These are phyloP conservation scores for Bradypodion pumilum DNA, from an alignment of 2,797 vertebrate species.

Conservation along the genomic window DNA sequence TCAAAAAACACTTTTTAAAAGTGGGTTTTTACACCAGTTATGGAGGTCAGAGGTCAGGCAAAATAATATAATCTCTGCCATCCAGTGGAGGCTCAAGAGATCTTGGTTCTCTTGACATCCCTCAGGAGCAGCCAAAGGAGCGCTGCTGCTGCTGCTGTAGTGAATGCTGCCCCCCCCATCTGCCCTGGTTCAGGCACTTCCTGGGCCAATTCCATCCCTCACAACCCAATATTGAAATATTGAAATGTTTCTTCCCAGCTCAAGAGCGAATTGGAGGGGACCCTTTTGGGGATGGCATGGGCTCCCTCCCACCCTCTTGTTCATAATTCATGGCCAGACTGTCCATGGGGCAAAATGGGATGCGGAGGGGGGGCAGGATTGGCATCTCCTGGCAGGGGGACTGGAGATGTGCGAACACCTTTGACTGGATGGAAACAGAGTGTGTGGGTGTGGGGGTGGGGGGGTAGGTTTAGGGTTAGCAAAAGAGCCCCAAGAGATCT, in stretches of 20 bases:
- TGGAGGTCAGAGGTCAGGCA: too few species aligned
- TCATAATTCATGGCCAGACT: background rate
- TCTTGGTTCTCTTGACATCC: too few species aligned
- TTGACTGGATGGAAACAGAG: background rate
- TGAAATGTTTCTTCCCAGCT: constrained; percentile 13
- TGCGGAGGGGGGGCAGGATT: background rate
- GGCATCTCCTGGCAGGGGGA: background rate
- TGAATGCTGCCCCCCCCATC: background rate
- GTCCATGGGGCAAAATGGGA: background rate
- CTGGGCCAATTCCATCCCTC: constrained; percentile 38
- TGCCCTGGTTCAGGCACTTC: background rate
- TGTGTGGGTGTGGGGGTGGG: too few species aligned
- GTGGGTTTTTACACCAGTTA: too few species aligned
- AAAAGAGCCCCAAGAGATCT: too few species aligned
- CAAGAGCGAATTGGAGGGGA: constrained; percentile 25
- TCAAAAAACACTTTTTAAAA: too few species aligned
- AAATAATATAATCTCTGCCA: too few species aligned
- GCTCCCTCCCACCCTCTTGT: background rate
- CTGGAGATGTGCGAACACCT: background rate
- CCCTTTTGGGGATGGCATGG: fast-evolving
- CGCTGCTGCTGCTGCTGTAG: background rate
- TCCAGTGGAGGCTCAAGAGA: too few species aligned
- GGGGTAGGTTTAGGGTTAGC: too few species aligned
- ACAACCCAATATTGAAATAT: too few species aligned
- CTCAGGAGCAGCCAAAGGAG: too few species aligned